These are phyloP conservation scores for Drosophila paramelanica DNA, from an alignment of 2,888 invertebrate species.

Conservation along the genomic window DNA sequence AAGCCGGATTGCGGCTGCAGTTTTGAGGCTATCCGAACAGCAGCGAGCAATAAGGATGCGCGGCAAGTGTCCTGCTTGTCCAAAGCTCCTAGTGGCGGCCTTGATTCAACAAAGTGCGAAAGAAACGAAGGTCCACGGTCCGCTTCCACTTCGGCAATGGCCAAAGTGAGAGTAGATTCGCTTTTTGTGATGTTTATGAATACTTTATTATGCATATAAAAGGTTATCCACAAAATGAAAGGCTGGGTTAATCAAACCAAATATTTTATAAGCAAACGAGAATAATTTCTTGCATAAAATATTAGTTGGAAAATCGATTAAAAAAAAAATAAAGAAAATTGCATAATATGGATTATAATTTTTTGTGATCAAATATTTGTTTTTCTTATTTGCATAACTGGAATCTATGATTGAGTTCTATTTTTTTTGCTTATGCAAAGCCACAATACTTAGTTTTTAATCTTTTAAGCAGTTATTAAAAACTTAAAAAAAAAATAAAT, in stretches of 20 bases:
- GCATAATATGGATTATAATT: no score
- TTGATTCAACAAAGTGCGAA: conserved; percentile 18
- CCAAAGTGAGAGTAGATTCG: no score
- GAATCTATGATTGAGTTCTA: no score
- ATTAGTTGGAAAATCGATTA: not conserved
- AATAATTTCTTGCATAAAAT: not conserved
- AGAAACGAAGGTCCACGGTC: not conserved
- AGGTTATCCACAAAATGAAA: not conserved
- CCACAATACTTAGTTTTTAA: no score
- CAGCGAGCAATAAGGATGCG: conserved; percentile 18
- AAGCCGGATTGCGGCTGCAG: conserved; percentile 38
- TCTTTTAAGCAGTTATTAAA: no score
- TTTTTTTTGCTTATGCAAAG: no score
- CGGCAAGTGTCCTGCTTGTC: conserved; percentile 3
- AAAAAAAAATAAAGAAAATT: not conserved
- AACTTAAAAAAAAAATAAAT: no score
- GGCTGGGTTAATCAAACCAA: not conserved
- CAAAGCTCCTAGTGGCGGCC: conserved; percentile 22
- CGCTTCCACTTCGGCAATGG: conserved; percentile 11
- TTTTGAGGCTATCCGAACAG: conserved; percentile 39
- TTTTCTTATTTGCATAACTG: no score
- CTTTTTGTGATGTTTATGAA: no score
- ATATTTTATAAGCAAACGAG: not conserved
- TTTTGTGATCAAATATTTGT: no score
- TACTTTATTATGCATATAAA: not conserved